Conservation (phyloP, 2,797 vertebrate species). For the Anas acuta region DNA sequence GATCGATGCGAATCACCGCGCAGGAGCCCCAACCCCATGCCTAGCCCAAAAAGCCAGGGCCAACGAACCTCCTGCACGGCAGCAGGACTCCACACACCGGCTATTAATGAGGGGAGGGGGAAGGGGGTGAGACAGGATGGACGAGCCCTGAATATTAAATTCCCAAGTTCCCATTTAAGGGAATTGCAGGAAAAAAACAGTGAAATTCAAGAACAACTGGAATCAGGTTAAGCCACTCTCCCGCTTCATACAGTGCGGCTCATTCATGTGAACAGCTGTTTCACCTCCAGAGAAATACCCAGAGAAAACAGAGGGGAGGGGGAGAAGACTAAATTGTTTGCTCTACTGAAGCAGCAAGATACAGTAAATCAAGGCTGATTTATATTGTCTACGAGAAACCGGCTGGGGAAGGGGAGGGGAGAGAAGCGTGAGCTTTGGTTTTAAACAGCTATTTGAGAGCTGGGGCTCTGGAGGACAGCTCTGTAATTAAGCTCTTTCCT, state of each 20-base stretch:
- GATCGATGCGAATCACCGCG: background rate
- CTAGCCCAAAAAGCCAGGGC: accelerated
- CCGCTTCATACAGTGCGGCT: slow-evolving; percentile 22
- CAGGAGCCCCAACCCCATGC: background rate
- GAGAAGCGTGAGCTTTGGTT: background rate
- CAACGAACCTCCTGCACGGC: background rate
- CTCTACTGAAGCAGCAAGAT: slow-evolving; percentile 39
- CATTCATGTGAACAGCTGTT: slow-evolving; percentile 71
- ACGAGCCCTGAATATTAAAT: slow-evolving; percentile 55
- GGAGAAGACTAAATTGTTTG: slow-evolving; percentile 43
- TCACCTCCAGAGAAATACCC: slow-evolving; percentile 65
- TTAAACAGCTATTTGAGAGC: slow-evolving; percentile 18
- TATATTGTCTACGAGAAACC: background rate
- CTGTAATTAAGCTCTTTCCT: slow-evolving; percentile 18
- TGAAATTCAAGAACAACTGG: slow-evolving; percentile 63
- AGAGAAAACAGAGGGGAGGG: slow-evolving; percentile 50
- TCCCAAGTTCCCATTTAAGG: background rate
- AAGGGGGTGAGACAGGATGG: slow-evolving; percentile 40
- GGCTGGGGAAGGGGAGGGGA: background rate
- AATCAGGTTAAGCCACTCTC: slow-evolving; percentile 58
- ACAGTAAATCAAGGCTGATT: slow-evolving; percentile 29
- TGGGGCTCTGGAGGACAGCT: background rate
- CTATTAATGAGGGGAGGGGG: background rate
- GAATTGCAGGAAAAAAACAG: background rate
- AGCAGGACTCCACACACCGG: background rate